These are phyloP conservation scores for Vultur gryphus DNA, from an alignment of 2,797 vertebrate genomes.

Conservation along the genomic window DNA sequence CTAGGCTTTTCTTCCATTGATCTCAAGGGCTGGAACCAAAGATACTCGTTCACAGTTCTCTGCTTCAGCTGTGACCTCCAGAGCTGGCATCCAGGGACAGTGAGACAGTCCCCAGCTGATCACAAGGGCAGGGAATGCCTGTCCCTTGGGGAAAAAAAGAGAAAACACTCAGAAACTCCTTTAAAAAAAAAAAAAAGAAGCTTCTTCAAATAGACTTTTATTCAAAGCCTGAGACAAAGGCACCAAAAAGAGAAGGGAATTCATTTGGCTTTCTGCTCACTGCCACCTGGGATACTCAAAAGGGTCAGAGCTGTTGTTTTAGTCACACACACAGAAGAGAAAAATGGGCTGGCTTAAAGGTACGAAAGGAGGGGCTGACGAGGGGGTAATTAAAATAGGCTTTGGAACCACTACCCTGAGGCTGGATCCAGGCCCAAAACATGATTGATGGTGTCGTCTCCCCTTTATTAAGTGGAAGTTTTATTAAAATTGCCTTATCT, in stretches of 20 bases:
- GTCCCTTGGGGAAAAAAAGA: neutral
- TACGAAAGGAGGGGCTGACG: neutral
- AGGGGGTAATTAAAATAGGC: neutral
- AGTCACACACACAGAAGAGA: neutral
- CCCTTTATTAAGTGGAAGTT: neutral
- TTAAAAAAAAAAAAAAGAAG: constrained; percentile 25
- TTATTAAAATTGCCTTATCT: neutral
- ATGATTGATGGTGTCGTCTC: neutral
- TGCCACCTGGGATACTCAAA: neutral
- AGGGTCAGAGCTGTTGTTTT: neutral
- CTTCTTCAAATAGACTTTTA: constrained; percentile 76
- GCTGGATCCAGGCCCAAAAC: neutral
- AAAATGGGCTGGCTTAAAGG: neutral
- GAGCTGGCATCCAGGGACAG: neutral
- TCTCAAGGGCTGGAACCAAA: neutral
- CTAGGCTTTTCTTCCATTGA: neutral
- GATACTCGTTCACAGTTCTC: neutral
- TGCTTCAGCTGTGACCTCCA: neutral
- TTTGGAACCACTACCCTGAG: neutral
- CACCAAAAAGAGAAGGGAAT: constrained; percentile 46
- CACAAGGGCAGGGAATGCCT: neutral
- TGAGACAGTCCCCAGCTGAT: neutral
- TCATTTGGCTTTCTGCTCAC: constrained; percentile 44
- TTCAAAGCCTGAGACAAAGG: constrained; percentile 65
- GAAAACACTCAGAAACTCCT: constrained; percentile 6